These are phyloP conservation scores for Liposcelis brunnea DNA, from an alignment of 2,888 invertebrate genomes.

Conservation along the genomic window DNA sequence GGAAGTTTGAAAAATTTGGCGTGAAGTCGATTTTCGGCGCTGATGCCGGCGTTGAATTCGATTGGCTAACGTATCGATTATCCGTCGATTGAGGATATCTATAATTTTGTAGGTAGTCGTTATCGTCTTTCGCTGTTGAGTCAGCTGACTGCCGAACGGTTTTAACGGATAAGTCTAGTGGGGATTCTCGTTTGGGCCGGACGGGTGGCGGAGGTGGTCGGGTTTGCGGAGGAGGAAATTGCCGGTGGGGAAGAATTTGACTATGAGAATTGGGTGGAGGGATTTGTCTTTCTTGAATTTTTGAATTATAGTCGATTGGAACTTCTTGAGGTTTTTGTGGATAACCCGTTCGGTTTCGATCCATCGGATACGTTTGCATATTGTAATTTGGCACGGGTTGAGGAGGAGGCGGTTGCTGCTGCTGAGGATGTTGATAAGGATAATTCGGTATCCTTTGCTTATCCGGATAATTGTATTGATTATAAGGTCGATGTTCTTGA, in stretches of 20 bases:
- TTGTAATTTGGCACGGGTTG: too few relatives aligned
- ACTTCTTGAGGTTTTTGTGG: too few relatives aligned
- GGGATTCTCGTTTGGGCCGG: slow-evolving; percentile 49
- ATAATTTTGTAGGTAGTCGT: slow-evolving; percentile 23
- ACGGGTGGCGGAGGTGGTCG: slow-evolving; percentile 10
- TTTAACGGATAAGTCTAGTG: slow-evolving; percentile 74
- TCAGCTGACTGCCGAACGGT: slow-evolving; percentile 77
- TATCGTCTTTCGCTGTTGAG: slow-evolving; percentile 58
- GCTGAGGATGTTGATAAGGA: too few relatives aligned
- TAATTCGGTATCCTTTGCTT: too few relatives aligned
- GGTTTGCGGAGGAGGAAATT: background rate
- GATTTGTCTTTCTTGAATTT: too few relatives aligned
- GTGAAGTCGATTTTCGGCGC: slow-evolving; percentile 42
- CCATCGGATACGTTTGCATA: too few relatives aligned
- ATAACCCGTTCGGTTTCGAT: too few relatives aligned
- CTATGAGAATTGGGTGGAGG: too few relatives aligned
- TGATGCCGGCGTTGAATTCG: slow-evolving; percentile 11
- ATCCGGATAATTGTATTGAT: too few relatives aligned
- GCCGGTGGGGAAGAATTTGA: slow-evolving; percentile 26
- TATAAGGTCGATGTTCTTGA: too few relatives aligned
- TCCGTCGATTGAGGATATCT: slow-evolving; percentile 16
- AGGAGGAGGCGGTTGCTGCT: too few relatives aligned
- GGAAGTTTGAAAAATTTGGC: slow-evolving; percentile 39
- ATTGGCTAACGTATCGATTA: background rate
- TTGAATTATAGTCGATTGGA: too few relatives aligned